Percentiles rank a stretch among this genome's conserved stretches.
Evolutionary conservation across 1,140 invertebrate species (phyloP).

Genomic region (Zaprionus kolodkinae): DNA sequence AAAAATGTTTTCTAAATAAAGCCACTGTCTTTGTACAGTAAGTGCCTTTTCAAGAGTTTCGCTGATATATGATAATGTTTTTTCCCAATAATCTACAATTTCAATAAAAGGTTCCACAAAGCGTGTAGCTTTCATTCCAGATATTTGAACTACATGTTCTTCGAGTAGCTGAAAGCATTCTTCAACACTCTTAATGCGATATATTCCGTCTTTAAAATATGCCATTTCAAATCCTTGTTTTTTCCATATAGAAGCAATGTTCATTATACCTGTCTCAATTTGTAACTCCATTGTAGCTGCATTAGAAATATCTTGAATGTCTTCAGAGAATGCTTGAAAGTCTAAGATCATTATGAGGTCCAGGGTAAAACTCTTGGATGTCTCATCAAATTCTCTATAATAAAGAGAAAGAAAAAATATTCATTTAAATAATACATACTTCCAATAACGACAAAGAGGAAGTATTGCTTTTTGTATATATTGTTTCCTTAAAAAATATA

Average conservation of each 20-base stretch:
- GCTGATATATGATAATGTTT: slow-evolving; percentile 90
- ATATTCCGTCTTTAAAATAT: slow-evolving; percentile 88
- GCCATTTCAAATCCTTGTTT: slow-evolving; percentile 89
- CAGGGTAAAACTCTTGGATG: slow-evolving; percentile 90
- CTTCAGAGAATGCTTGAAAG: slow-evolving; percentile 91
- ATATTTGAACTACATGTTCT: slow-evolving; percentile 90
- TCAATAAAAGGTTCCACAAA: slow-evolving; percentile 93
- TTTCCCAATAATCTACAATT: slow-evolving; percentile 93
- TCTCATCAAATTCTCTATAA: slow-evolving; percentile 90
- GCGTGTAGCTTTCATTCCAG: slow-evolving; percentile 93
- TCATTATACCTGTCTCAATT: slow-evolving; percentile 91
- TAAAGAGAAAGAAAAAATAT: neutral
- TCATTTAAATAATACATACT: neutral
- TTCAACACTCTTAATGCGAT: slow-evolving; percentile 88
- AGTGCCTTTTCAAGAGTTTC: slow-evolving; percentile 91
- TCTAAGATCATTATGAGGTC: slow-evolving; percentile 91
- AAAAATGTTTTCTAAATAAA: slow-evolving; percentile 95
- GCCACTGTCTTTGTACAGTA: slow-evolving; percentile 91
- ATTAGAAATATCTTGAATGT: slow-evolving; percentile 92
- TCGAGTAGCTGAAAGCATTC: slow-evolving; percentile 90
- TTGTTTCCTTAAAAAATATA: too few relatives aligned
- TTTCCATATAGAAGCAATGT: slow-evolving; percentile 89
- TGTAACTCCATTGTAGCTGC: slow-evolving; percentile 93
- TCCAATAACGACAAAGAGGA: too few relatives aligned
- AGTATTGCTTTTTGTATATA: too few relatives aligned